These are phyloP conservation scores for Leistus spinibarbis DNA, from an alignment of 2,888 invertebrate genomes.

Conservation along the genomic window DNA sequence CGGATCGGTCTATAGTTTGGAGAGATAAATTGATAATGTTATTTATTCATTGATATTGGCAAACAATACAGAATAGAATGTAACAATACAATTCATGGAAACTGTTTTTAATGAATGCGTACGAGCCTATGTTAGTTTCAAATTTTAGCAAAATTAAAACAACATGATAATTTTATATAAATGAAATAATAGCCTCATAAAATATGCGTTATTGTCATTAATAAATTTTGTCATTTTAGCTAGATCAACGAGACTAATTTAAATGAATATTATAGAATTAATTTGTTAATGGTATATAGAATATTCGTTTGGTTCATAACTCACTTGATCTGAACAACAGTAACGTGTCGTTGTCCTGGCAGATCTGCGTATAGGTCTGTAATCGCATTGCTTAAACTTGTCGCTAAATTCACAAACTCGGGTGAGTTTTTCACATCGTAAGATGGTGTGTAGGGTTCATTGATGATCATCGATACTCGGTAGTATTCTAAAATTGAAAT, in stretches of 20 bases:
- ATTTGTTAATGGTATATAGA: no score
- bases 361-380: constrained; percentile 62
- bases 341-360: constrained; percentile 66
- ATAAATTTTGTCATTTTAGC: no score
- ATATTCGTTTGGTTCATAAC: constrained; percentile 50
- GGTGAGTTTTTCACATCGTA: constrained; percentile 66
- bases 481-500: constrained; percentile 56
- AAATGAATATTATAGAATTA: no score
- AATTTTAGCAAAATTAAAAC: constrained; percentile 16
- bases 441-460: constrained; percentile 65
- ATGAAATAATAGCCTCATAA: neutral
- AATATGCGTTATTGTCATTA: neutral
- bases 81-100: no score
- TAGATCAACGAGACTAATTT: no score
- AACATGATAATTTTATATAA: constrained; percentile 2
- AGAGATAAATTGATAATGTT: no score
- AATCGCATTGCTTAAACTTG: constrained; percentile 64
- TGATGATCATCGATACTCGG: constrained; percentile 64
- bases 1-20: no score
- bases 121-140: no score
- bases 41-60: no score
- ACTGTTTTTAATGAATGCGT: no score
- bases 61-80: no score
- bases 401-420: constrained; percentile 65
- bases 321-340: constrained; percentile 74